Conservation (phyloP, 2,888 invertebrate species). For the Drosophila robusta region DNA sequence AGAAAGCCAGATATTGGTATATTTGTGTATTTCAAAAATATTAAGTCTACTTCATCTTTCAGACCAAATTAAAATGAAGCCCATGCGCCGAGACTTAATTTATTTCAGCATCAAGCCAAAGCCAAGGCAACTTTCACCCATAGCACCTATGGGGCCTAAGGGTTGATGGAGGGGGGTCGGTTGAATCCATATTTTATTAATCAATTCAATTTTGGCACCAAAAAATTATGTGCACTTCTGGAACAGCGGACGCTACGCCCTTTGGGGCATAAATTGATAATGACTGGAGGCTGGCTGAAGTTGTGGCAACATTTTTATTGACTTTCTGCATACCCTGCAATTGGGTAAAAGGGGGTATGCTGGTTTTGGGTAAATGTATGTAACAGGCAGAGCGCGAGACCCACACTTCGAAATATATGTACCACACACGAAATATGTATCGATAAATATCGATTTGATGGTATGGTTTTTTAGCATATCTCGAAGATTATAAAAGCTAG, state of each 20-base stretch:
- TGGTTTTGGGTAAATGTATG: too few relatives aligned
- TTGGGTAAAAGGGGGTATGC: neutral
- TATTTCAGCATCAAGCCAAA: neutral
- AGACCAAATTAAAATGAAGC: constrained; percentile 1
- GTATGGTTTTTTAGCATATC: too few relatives aligned
- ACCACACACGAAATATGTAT: neutral
- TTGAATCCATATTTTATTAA: constrained; percentile 60
- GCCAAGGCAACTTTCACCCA: neutral
- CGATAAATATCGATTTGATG: neutral
- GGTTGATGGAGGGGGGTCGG: neutral
- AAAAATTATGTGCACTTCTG: constrained; percentile 47
- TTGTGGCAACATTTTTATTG: constrained; percentile 66
- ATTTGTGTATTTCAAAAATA: neutral
- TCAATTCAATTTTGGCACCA: constrained; percentile 69
- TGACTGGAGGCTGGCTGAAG: constrained; percentile 50
- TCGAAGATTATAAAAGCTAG: too few relatives aligned
- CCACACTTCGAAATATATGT: too few relatives aligned
- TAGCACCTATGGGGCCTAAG: neutral
- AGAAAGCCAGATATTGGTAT: constrained; percentile 4
- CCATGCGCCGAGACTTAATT: neutral
- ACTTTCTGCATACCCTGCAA: constrained; percentile 20
- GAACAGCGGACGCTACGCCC: constrained; percentile 10
- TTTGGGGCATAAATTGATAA: constrained; percentile 67
- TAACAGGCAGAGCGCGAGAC: too few relatives aligned
- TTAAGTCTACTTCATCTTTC: neutral